phyloP scores from a whole-genome alignment of 2,888 invertebrate species.

The Hetaerina titia region DNA sequence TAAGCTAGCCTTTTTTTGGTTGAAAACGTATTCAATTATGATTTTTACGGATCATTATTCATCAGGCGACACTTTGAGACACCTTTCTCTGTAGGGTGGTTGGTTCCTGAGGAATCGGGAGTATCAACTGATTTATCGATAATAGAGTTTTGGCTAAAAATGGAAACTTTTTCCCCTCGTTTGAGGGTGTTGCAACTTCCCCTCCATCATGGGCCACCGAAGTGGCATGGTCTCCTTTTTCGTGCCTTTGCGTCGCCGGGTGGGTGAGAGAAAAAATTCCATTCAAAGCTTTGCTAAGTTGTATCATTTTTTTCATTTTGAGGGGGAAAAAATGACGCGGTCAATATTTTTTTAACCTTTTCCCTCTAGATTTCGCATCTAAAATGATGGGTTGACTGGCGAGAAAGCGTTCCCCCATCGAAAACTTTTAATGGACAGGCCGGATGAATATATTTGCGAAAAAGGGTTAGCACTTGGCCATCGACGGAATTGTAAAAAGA shows the following conservation, averaged over 20 bases:
- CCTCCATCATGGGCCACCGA: background rate
- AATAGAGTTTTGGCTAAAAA: background rate
- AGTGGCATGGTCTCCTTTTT: background rate
- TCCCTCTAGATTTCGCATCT: background rate
- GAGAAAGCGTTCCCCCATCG: background rate
- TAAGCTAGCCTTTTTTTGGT: too few relatives aligned
- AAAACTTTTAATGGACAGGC: conserved; percentile 3
- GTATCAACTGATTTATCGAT: too few relatives aligned
- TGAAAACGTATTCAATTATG: too few relatives aligned
- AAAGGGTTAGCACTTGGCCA: background rate
- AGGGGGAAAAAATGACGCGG: background rate
- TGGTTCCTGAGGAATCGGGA: too few relatives aligned
- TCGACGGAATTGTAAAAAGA: background rate
- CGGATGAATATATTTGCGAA: background rate
- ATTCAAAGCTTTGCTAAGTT: background rate
- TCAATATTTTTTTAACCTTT: background rate
- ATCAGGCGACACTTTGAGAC: too few relatives aligned
- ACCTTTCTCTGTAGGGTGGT: too few relatives aligned
- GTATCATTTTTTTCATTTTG: background rate
- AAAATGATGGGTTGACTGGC: background rate
- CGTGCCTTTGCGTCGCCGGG: background rate
- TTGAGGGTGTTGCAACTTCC: background rate
- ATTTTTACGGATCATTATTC: too few relatives aligned
- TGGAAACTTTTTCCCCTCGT: background rate
- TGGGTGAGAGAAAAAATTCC: background rate